Base-by-base conservation (phyloP, 2,113 vertebrate species). In the Neodon shergylaensis region DNA sequence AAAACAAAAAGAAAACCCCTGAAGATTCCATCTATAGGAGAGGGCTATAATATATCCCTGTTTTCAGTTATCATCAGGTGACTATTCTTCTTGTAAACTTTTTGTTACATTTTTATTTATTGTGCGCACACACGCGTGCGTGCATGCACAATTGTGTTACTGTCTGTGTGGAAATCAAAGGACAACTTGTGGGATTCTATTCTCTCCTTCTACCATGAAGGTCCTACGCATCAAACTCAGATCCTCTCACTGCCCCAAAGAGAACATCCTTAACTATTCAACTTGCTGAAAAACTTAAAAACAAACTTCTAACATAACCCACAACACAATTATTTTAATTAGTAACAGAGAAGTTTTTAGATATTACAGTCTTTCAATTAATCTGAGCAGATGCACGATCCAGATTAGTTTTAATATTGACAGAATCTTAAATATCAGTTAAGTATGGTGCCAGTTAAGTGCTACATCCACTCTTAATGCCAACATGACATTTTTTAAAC, bases 311-410 rank as follows among this genome's bases (percentile, higher is more conserved):
- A 91, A 91, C 72, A 94, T 47, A 94, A 88, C 36, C 54, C 0
- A 78, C 19, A 92, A 42, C n/a, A 85, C 9, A 84, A 72, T 94
- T 88, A 81, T 54, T 78, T 66, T 61, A 74, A 82, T 58, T 81
- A 82, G 54, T 54, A n/a, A 90, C 24, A 81, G 31, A 92, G 93
- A 26, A 49, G 58, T 61, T 88, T 97, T 74, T 94, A 42, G 24
- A 22, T 92, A 88, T 92, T 90, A 78, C 5, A 90, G 33, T 26
- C 63, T 90, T 94, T 44, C 73, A 91, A 47, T 93, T 90, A 97
- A 95, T 87, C 42, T 54, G 68, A 94, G 16, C 28, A 24, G 66
- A 4, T 58, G 49, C 33, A 16, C 58, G 78, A 73, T 33, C 22
- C 86, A 87, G 81, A 73, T 90, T 73, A 52, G 49, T 52, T 52